Evolutionary conservation across 2,797 vertebrate species (phyloP).

Genomic region (Sarcoramphus papa): DNA sequence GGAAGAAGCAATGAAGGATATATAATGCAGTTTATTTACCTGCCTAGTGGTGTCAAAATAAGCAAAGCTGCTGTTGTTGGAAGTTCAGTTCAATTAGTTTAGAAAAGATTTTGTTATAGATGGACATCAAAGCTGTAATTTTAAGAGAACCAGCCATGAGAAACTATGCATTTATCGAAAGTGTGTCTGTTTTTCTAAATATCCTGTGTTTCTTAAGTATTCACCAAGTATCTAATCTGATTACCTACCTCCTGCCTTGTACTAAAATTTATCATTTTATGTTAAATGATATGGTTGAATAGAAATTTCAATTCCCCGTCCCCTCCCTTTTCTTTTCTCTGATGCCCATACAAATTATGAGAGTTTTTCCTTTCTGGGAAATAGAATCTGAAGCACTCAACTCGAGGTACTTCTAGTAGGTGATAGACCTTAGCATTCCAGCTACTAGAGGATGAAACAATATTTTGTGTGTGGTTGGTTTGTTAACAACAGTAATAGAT

Average conservation of each 20-base stretch:
- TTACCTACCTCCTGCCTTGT: not conserved
- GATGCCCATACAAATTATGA: not conserved
- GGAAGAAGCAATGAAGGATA: not conserved
- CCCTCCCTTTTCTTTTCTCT: not conserved
- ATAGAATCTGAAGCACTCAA: not conserved
- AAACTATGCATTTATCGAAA: not conserved
- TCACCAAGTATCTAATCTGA: not conserved
- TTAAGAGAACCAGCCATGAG: not conserved
- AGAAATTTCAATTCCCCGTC: not conserved
- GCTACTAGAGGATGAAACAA: not conserved
- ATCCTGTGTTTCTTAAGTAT: not conserved
- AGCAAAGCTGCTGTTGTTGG: not conserved
- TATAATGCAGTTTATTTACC: not conserved
- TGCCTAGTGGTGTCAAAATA: not conserved
- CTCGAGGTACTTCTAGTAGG: not conserved
- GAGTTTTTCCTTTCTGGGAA: not conserved
- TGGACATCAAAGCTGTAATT: not conserved
- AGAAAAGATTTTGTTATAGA: not conserved
- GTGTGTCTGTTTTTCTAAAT: not conserved
- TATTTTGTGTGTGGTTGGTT: not conserved
- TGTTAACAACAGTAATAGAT: not conserved
- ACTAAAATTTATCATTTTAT: not conserved
- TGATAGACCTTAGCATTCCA: not conserved
- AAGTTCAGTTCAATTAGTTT: not conserved
- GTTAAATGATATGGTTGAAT: not conserved